Base-by-base conservation (phyloP, 1,140 invertebrate species). In the Hylaeus anthracinus region DNA sequence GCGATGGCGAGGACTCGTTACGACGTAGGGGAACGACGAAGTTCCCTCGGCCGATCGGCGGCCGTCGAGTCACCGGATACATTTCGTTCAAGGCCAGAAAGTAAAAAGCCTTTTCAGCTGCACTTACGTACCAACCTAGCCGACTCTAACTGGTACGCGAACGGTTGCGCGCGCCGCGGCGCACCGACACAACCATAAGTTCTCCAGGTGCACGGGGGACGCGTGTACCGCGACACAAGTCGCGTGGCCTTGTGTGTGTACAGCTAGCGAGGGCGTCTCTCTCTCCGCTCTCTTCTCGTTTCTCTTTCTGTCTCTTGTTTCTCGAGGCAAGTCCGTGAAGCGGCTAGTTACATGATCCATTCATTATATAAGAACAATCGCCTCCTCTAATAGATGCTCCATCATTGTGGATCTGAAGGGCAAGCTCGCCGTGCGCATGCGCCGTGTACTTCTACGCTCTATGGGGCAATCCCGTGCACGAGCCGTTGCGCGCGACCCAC, bases 281-380 rank as follows among this genome's bases (percentile, higher is more conserved):
- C 60, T 71, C 78, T 56, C 26, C 70, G 51, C 71, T 81, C 70
- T 76, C 66, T 70, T 41, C 69, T 58, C 66, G 39, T 67, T 69
- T 6, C 73, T 72, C 74, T 61, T 53, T 56, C 65, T 63, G 48
- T 39, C 45, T 51, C 79, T 64, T 86, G 74, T 69, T 81, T 75
- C 71, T 41, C 72, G 84, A 75, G 87, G 82, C 84, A 71, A 86
- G 82, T 82, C 80, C 81, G 82, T 88, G 87, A 89, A 92, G 87
- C 87, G 87, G 83, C 88, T 90, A 90, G 92, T 93, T 93, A 93
- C 92, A 93, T 92, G 92, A 93, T 93, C 92, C 90, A 91, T 92
- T 92, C 92, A 93, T 93, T 93, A 93, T 92, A 91, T 93, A 93
- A 93, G 92, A 93, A 93, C 92, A 93, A 93, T 93, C 92, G 90